Evolutionary conservation across 2,888 invertebrate species (phyloP).

Genomic region (Arge pagana): DNA sequence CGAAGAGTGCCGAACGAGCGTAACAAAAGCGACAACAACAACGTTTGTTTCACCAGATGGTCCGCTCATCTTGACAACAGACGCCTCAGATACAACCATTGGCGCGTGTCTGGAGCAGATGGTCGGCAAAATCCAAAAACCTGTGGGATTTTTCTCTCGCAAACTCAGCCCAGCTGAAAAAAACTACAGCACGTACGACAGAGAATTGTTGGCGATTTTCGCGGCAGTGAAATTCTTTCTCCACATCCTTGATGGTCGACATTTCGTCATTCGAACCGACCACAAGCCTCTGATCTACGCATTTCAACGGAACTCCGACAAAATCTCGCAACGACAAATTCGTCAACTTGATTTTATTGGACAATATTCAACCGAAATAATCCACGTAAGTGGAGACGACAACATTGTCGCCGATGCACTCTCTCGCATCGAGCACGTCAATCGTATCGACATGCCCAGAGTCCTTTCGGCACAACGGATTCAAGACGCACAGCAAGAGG

Average conservation of each 20-base stretch:
- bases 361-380: conserved; percentile 23
- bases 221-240: conserved; percentile 32
- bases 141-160: conserved; percentile 38
- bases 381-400: conserved; percentile 18
- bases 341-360: conserved; percentile 25
- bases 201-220: conserved; percentile 39
- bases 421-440: conserved; percentile 18
- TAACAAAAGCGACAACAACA: conserved; percentile 27
- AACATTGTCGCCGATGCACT: conserved; percentile 26
- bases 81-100: conserved; percentile 34
- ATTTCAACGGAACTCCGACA: conserved; percentile 16
- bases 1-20: conserved; percentile 17
- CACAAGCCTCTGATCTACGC: conserved; percentile 26
- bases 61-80: conserved; percentile 22
- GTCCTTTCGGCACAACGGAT: background rate
- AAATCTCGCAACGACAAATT: conserved; percentile 22
- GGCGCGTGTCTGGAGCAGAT: conserved; percentile 38
- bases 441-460: background rate
- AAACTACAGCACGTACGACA: conserved; percentile 38
- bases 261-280: conserved; percentile 25
- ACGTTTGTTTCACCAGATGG: conserved; percentile 24
- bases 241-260: conserved; percentile 31
- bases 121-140: conserved; percentile 29
- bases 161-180: conserved; percentile 35
- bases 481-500: background rate